Percentiles rank a stretch among this genome's conserved stretches.
Evolutionary conservation across 1,140 invertebrate genomes (phyloP).

Genomic region (Hermetia illucens): DNA sequence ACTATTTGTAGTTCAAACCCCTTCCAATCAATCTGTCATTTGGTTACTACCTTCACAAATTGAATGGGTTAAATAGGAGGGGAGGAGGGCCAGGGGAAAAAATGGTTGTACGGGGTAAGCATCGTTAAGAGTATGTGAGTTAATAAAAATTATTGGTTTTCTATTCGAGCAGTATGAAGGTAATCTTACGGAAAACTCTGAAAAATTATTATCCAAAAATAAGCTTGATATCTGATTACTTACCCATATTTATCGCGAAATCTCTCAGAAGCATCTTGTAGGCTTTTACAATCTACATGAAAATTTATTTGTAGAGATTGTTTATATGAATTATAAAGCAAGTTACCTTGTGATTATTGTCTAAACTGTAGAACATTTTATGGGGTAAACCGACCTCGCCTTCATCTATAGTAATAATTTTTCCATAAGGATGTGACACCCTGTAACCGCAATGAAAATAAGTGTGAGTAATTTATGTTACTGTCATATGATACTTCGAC

Average conservation of each 20-base stretch:
- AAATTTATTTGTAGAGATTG: background rate
- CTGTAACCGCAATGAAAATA: background rate
- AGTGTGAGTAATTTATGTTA: too few species aligned
- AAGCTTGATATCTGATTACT: conserved; percentile 3
- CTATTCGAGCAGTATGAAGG: too few species aligned
- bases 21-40: too few species aligned
- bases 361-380: conserved; percentile 23
- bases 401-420: conserved; percentile 25
- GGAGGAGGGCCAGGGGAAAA: too few species aligned
- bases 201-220: background rate
- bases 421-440: conserved; percentile 17
- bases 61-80: too few species aligned
- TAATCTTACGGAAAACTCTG: background rate
- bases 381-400: conserved; percentile 25
- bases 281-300: conserved; percentile 13
- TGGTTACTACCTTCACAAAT: too few species aligned
- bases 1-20: too few species aligned
- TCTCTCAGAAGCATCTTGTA: conserved; percentile 24
- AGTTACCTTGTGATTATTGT: conserved; percentile 22
- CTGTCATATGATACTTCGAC: background rate
- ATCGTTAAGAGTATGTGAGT: too few species aligned
- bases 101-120: too few species aligned
- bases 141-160: too few species aligned
- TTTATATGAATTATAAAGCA: conserved; percentile 1
- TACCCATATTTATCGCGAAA: conserved; percentile 28